phyloP scores from a whole-genome alignment of 2,797 vertebrate genomes.

The Xenopus petersii region DNA sequence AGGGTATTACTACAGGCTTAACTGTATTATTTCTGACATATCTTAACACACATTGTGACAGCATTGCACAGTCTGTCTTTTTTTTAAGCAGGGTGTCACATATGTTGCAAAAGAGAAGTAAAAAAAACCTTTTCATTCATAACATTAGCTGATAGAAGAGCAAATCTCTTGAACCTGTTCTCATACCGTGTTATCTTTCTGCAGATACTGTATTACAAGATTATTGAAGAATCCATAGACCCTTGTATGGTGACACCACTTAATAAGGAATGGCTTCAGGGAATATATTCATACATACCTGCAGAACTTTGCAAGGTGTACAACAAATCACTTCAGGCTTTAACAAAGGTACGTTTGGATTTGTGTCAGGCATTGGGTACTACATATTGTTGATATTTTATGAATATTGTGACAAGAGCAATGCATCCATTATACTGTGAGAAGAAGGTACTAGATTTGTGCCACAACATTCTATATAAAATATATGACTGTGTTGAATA shows the following conservation, averaged over 20 bases:
- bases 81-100: slow-evolving; percentile 51
- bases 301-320: slow-evolving; percentile 14
- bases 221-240: slow-evolving; percentile 42
- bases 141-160: slow-evolving; percentile 48
- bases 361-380: slow-evolving; percentile 18
- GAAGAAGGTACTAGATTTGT: slow-evolving; percentile 41
- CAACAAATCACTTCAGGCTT: slow-evolving; percentile 37
- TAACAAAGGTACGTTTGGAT: slow-evolving; percentile 61
- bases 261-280: slow-evolving; percentile 4
- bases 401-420: slow-evolving; percentile 52
- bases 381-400: slow-evolving; percentile 49
- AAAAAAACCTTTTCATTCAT: slow-evolving; percentile 18
- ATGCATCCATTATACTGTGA: slow-evolving; percentile 47
- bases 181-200: slow-evolving; percentile 56
- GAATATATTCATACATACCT: slow-evolving; percentile 9
- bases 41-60: slow-evolving; percentile 53
- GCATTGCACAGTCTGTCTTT: slow-evolving; percentile 35
- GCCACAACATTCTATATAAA: not conserved
- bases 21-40: slow-evolving; percentile 52
- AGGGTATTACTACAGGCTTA: slow-evolving; percentile 51
- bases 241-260: slow-evolving; percentile 11
- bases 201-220: slow-evolving; percentile 52
- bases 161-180: slow-evolving; percentile 43
- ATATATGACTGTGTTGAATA: no score
- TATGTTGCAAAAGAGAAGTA: slow-evolving; percentile 36